Evolutionary conservation across 1,140 invertebrate species (phyloP).

Genomic region (Arctopsyche grandis): DNA sequence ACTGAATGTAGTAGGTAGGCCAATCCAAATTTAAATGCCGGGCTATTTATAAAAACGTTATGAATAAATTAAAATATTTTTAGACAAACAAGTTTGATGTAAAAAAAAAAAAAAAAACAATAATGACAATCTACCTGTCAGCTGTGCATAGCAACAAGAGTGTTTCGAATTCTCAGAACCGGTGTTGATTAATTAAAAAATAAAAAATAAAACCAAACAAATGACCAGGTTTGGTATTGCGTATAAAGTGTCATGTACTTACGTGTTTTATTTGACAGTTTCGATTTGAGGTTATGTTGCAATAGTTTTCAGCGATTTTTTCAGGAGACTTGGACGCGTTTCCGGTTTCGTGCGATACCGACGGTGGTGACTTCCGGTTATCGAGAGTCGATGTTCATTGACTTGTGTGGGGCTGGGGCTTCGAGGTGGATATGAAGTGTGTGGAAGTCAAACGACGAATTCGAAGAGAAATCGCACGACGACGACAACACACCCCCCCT

Average conservation of each 20-base stretch:
- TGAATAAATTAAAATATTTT: too few species aligned
- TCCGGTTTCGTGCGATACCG: background rate
- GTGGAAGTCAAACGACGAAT: background rate
- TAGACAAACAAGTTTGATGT: too few species aligned
- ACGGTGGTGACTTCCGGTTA: too few species aligned
- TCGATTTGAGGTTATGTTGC: slow-evolving; percentile 1
- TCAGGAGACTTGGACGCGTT: background rate
- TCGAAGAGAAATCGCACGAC: background rate
- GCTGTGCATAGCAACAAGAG: background rate
- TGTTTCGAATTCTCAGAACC: background rate
- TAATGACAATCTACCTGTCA: too few species aligned
- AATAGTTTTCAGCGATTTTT: background rate
- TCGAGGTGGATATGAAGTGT: background rate
- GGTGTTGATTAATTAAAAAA: background rate
- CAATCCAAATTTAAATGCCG: too few species aligned
- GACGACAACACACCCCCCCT: background rate
- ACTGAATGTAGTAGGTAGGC: too few species aligned
- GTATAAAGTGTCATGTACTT: slow-evolving; percentile 8
- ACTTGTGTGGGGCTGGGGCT: background rate
- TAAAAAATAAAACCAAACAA: too few species aligned
- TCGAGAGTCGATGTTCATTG: background rate
- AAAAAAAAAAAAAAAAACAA: background rate
- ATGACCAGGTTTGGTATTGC: too few species aligned
- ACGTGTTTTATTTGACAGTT: background rate
- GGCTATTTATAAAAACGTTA: too few species aligned